These are phyloP conservation scores for Drosophila neocordata DNA, from an alignment of 1,140 invertebrate genomes.

Conservation along the genomic window DNA sequence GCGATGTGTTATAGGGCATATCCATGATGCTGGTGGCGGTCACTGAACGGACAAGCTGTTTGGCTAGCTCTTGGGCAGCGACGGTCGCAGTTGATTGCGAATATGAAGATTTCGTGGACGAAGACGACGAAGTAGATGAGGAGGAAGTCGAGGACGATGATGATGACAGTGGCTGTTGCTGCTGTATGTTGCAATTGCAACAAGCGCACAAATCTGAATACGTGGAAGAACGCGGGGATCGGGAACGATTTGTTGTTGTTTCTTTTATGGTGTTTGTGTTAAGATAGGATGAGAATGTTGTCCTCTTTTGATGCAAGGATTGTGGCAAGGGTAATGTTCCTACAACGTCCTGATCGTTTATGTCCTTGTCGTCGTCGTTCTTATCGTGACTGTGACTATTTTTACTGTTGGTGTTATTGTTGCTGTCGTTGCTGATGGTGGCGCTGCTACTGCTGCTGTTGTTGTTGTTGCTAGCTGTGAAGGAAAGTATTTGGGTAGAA, in stretches of 20 bases:
- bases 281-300: not conserved
- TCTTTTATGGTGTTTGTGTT: not conserved
- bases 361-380: constrained; percentile 9
- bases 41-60: constrained; percentile 69
- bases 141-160: constrained; percentile 26
- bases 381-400: constrained; percentile 2
- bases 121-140: constrained; percentile 12
- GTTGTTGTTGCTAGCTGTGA: constrained; percentile 39
- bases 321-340: constrained; percentile 44
- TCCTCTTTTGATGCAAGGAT: constrained; percentile 21
- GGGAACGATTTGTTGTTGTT: constrained; percentile 9
- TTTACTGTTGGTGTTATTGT: constrained; percentile 7
- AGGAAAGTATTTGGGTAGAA: constrained; percentile 50
- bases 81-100: constrained; percentile 17
- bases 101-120: constrained; percentile 1
- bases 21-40: constrained; percentile 82
- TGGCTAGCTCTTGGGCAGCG: constrained; percentile 43
- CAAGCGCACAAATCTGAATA: constrained; percentile 40
- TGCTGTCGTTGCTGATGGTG: not conserved
- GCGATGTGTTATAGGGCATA: constrained; percentile 84
- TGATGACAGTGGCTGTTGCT: constrained; percentile 14
- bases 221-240: constrained; percentile 12
- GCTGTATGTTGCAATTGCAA: constrained; percentile 28
- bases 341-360: constrained; percentile 37
- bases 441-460: constrained; percentile 13